Base-by-base conservation (phyloP, 2,888 invertebrate genomes). In the Tetragonula carbonaria region DNA sequence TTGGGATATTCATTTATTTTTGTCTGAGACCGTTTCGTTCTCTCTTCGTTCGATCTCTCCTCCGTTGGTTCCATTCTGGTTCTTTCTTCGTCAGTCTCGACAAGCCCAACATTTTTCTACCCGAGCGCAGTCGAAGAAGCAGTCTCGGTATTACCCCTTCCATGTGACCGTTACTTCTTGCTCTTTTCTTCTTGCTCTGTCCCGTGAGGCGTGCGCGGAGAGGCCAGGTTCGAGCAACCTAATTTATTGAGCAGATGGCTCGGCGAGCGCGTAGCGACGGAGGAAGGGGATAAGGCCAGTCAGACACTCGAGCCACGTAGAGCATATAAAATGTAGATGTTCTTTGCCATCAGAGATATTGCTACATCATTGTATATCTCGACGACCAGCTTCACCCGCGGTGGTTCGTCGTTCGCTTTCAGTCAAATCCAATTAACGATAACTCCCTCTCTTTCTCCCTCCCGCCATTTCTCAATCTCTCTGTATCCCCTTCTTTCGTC, bases 1-100 rank as follows among this genome's bases (percentile, higher is more conserved):
- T 88, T 86, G 83, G 86, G 79, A 82, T 87, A 87, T 90, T 91
- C 87, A 80, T 91, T 92, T 93, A 92, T 92, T 91, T 92, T 87
- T 89, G 89, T 91, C 90, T 87, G 88, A 88, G 82, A 86, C 70
- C 16, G 62, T 82, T 81, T 70, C 82, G 77, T 80, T 57, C 78
- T 71, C 80, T 66, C 6, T n/a, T 18, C 38, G 45, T 45, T 45
- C 28, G 67, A 74, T 82, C 71, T 79, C 80, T 63, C 74, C 75
- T 38, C 80, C 75, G 23, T 57, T 18, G 18, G 11, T 53, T 28
- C 28, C 33, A n/a, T 66, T 38, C 57, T 28, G 28, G 38, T 45
- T 28, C 50, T 18, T 23, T 63, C 33, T 59, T 53, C 8, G n/a
- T 18, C 57, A 13, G 11, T 18, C 1, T 0, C 21, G 33, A 55